These are phyloP conservation scores for Acrocephalus arundinaceus DNA, from an alignment of 2,113 vertebrate genomes.

Conservation along the genomic window DNA sequence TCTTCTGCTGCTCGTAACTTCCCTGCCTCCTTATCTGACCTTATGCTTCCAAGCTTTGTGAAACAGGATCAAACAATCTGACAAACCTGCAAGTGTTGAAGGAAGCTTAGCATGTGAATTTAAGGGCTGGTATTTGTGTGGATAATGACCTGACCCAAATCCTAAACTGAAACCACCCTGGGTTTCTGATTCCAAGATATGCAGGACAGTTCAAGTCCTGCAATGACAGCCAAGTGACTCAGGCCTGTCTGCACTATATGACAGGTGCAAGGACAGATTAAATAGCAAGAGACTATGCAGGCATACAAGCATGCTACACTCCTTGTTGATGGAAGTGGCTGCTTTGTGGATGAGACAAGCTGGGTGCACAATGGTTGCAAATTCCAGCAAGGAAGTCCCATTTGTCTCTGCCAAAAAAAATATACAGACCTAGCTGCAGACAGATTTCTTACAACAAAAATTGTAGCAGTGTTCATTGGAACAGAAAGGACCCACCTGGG, in stretches of 20 bases:
- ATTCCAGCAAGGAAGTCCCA: neutral
- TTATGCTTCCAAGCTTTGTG: neutral
- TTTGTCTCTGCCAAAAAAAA: neutral
- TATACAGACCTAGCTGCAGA: neutral
- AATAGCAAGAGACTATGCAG: neutral
- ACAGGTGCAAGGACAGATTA: neutral
- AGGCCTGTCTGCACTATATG: neutral
- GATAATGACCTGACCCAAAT: neutral
- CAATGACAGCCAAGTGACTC: neutral
- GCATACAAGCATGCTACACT: fast-evolving
- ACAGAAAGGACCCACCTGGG: neutral
- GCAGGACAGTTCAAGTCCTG: neutral
- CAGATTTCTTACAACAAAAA: neutral
- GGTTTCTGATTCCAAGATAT: neutral
- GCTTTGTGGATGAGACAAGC: neutral
- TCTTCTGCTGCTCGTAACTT: neutral
- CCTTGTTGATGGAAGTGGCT: neutral
- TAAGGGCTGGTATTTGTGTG: neutral
- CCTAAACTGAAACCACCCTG: neutral
- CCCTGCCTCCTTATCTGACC: neutral
- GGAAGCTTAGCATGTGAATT: neutral
- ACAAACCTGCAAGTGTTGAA: neutral
- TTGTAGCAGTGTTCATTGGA: neutral
- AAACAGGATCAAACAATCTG: neutral
- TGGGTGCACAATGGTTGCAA: neutral